Percentiles rank a stretch among this genome's conserved stretches.
Evolutionary conservation across 1,140 invertebrate genomes (phyloP).

Genomic region (Calephelis virginiensis): DNA sequence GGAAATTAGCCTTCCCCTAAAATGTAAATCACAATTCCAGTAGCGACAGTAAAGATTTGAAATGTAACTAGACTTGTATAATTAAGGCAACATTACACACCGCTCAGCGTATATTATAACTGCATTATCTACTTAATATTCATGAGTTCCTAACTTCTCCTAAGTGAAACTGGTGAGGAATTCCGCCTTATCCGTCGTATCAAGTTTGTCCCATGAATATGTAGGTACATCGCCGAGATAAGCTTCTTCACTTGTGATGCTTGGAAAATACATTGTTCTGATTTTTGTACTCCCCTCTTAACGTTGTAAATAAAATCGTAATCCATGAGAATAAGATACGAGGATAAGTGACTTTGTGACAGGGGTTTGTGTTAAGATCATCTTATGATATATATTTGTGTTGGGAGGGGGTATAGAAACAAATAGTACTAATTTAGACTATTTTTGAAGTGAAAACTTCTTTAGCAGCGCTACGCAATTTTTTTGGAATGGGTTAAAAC

Average conservation of each 20-base stretch:
- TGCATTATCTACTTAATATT: constrained; percentile 70
- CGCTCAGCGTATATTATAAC: constrained; percentile 60
- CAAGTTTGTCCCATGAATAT: constrained; percentile 63
- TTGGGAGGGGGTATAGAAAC: too few species aligned
- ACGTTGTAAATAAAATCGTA: not conserved
- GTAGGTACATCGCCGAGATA: constrained; percentile 48
- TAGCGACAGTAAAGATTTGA: constrained; percentile 31
- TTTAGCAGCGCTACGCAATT: too few species aligned
- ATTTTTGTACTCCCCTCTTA: constrained; percentile 5
- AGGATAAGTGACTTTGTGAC: not conserved
- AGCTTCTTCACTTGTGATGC: constrained; percentile 31
- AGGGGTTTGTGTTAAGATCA: too few species aligned
- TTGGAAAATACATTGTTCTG: constrained; percentile 10
- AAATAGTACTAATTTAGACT: too few species aligned
- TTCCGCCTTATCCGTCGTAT: constrained; percentile 56
- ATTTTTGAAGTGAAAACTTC: too few species aligned
- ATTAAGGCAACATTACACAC: constrained; percentile 51
- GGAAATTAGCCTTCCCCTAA: constrained; percentile 13
- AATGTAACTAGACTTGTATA: constrained; percentile 35
- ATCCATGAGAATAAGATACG: not conserved
- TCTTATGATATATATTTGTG: too few species aligned
- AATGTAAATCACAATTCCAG: constrained; percentile 29
- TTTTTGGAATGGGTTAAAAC: too few species aligned
- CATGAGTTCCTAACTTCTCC: constrained; percentile 60
- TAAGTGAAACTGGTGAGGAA: constrained; percentile 61